Percentiles rank a stretch among this genome's conserved stretches.
Evolutionary conservation across 2,797 vertebrate genomes (phyloP).

Genomic region (Acridotheres tristis): DNA sequence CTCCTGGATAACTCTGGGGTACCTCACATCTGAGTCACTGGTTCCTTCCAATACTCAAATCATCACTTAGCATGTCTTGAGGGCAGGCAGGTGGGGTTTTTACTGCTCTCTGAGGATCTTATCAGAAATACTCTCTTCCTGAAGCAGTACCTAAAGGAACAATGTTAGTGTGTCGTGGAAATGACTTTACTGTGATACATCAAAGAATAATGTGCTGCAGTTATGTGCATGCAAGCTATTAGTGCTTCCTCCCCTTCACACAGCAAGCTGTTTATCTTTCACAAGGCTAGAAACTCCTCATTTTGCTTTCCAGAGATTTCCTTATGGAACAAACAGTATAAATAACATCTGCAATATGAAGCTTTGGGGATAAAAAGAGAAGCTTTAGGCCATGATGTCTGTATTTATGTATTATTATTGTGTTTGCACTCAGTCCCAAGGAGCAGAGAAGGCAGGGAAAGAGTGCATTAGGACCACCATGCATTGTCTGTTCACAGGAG

Average conservation of each 20-base stretch:
- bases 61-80: not conserved
- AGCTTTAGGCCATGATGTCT: not conserved
- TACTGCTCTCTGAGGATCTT: not conserved
- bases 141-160: not conserved
- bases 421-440: not conserved
- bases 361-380: not conserved
- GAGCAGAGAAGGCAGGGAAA: not conserved
- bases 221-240: not conserved
- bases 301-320: not conserved
- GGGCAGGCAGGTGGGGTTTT: not conserved
- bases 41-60: not conserved
- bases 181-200: not conserved
- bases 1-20: not conserved
- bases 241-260: not conserved
- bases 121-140: not conserved
- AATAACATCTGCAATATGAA: conserved; percentile 7
- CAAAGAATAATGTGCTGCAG: not conserved
- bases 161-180: not conserved
- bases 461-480: not conserved
- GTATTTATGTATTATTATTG: not conserved
- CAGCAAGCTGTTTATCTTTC: not conserved
- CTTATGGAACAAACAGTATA: not conserved
- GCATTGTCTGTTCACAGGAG: not conserved
- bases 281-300: not conserved
- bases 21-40: not conserved